These are phyloP conservation scores for Furcifer pardalis DNA, from an alignment of 2,797 vertebrate genomes.

Conservation along the genomic window DNA sequence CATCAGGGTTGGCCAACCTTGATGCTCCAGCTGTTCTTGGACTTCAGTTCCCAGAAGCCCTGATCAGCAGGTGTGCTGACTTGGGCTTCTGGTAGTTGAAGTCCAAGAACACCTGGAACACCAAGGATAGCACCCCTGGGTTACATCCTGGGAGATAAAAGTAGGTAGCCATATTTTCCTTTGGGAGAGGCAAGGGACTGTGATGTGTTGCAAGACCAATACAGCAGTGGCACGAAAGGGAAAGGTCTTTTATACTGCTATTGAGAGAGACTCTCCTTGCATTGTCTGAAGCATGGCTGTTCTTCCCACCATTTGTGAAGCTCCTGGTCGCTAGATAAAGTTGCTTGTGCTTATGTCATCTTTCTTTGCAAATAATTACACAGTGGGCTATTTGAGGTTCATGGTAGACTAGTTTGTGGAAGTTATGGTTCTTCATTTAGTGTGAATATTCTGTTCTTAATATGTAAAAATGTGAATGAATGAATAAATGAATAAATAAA, in stretches of 20 bases:
- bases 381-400: conserved; percentile 5
- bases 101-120: too few relatives aligned
- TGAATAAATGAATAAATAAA: too few relatives aligned
- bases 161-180: neutral
- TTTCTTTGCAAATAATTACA: neutral
- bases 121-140: too few relatives aligned
- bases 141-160: neutral
- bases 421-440: neutral
- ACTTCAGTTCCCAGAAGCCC: too few relatives aligned
- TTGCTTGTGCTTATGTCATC: neutral
- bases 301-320: neutral
- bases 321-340: neutral
- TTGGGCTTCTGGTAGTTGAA: too few relatives aligned
- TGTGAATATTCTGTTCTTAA: neutral
- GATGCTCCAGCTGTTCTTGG: too few relatives aligned
- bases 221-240: neutral
- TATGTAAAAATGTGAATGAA: neutral
- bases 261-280: neutral
- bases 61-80: too few relatives aligned
- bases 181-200: neutral
- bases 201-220: neutral
- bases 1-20: too few relatives aligned
- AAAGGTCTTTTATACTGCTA: neutral
- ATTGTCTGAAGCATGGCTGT: neutral
- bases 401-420: neutral